A percentile compares a stretch with the other conserved stretches of the same genome.
Evolutionary conservation across 1,140 invertebrate genomes (phyloP).

Genomic region (Araneus ventricosus): DNA sequence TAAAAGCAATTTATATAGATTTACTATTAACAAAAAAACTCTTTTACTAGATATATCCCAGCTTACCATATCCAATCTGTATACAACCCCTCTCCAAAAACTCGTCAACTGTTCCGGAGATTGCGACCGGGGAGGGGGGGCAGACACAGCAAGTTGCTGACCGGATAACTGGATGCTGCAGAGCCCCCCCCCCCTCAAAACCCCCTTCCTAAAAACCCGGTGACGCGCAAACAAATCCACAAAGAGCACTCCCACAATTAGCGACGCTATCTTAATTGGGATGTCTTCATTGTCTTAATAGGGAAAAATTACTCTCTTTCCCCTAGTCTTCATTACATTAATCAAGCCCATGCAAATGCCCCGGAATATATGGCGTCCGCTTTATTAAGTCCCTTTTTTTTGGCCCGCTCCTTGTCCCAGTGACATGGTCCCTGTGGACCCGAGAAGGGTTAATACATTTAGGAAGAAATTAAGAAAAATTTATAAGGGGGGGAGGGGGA

Average conservation of each 20-base stretch:
- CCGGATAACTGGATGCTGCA: slow-evolving; percentile 48
- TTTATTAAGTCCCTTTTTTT: slow-evolving; percentile 14
- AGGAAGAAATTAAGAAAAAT: slow-evolving; percentile 72
- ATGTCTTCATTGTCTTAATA: slow-evolving; percentile 70
- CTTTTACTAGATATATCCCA: too few species aligned
- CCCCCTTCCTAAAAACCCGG: slow-evolving; percentile 56
- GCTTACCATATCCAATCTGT: background rate
- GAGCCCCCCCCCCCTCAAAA: background rate
- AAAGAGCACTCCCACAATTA: slow-evolving; percentile 62
- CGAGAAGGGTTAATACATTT: slow-evolving; percentile 49
- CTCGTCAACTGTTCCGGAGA: background rate
- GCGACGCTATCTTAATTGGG: slow-evolving; percentile 66
- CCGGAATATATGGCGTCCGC: background rate
- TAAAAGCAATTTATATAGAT: background rate
- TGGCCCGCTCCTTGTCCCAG: background rate
- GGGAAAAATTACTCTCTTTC: slow-evolving; percentile 58
- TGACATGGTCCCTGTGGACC: slow-evolving; percentile 34
- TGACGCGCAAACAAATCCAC: slow-evolving; percentile 71
- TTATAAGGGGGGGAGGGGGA: background rate
- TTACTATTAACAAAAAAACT: background rate
- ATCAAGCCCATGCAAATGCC: slow-evolving; percentile 38
- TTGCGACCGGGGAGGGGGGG: background rate
- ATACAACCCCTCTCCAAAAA: background rate
- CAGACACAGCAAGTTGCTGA: slow-evolving; percentile 32
- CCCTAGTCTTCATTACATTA: slow-evolving; percentile 62